A percentile compares a stretch with the other conserved stretches of the same genome.
Conservation (phyloP, 2,113 vertebrate species). For the Chaetorhynchus papuensis region DNA sequence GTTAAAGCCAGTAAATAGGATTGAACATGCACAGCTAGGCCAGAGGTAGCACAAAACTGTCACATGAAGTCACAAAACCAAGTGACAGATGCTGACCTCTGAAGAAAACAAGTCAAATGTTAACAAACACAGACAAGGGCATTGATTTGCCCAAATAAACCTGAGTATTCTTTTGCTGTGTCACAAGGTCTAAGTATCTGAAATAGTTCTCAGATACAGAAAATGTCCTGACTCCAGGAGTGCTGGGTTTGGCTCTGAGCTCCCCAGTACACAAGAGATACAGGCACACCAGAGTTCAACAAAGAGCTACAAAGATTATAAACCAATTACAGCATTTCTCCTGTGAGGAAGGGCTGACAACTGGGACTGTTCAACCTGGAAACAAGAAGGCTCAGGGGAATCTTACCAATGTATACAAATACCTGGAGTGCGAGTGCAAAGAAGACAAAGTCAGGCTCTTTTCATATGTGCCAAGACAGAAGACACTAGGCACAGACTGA, state of each 20-base stretch:
- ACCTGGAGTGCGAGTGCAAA: fast-evolving
- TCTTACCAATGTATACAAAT: neutral
- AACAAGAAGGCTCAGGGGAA: neutral
- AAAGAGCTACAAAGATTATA: neutral
- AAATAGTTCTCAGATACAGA: neutral
- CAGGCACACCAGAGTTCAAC: neutral
- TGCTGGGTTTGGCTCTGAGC: neutral
- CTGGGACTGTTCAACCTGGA: neutral
- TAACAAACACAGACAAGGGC: neutral
- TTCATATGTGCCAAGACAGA: neutral
- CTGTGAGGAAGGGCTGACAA: neutral
- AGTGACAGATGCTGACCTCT: neutral
- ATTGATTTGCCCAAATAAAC: neutral
- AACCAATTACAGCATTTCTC: neutral
- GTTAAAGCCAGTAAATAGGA: neutral
- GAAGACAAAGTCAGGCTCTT: neutral
- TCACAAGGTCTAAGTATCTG: neutral
- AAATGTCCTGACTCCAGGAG: neutral
- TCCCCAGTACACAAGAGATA: neutral
- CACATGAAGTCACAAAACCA: neutral
- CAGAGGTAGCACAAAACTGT: neutral
- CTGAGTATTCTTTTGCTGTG: neutral
- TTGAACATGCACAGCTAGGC: neutral
- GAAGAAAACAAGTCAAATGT: neutral
- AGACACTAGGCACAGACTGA: neutral